Conservation (phyloP, 2,113 vertebrate genomes). For the Chionodraco myersi region DNA sequence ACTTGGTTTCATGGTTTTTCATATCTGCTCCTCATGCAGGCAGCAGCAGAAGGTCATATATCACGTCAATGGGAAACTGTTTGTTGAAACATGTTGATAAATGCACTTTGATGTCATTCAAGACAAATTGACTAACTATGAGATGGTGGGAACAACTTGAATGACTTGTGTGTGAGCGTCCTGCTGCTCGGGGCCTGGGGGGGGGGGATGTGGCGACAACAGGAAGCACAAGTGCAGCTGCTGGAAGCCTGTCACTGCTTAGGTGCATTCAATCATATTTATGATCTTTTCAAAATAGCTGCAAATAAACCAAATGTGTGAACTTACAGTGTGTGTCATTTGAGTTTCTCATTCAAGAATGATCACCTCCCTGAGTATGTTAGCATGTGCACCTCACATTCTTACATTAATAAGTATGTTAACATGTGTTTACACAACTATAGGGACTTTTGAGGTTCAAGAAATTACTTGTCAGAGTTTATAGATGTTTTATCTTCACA, state of each 20-base stretch:
- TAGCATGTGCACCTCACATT: background rate
- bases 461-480: too few species aligned
- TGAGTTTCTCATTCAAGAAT: constrained; percentile 1
- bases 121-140: constrained; percentile 11
- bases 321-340: constrained; percentile 38
- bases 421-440: background rate
- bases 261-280: constrained; percentile 73
- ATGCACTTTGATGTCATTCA: constrained; percentile 60
- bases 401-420: background rate
- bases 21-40: constrained; percentile 48
- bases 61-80: constrained; percentile 31
- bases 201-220: constrained; percentile 32
- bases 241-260: constrained; percentile 67
- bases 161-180: constrained; percentile 36
- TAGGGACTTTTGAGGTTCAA: background rate
- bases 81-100: constrained; percentile 46
- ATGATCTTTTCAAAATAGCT: constrained; percentile 71
- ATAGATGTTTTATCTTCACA: too few species aligned
- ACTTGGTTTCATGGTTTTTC: constrained; percentile 49
- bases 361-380: background rate
- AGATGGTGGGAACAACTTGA: constrained; percentile 40
- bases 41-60: constrained; percentile 25
- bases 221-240: constrained; percentile 51
- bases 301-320: constrained; percentile 82
- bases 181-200: constrained; percentile 35